A percentile compares a stretch with the other conserved stretches of the same genome.
These are phyloP conservation scores for Solenopsis fugax DNA, from an alignment of 1,140 invertebrate species.

Conservation along the genomic window DNA sequence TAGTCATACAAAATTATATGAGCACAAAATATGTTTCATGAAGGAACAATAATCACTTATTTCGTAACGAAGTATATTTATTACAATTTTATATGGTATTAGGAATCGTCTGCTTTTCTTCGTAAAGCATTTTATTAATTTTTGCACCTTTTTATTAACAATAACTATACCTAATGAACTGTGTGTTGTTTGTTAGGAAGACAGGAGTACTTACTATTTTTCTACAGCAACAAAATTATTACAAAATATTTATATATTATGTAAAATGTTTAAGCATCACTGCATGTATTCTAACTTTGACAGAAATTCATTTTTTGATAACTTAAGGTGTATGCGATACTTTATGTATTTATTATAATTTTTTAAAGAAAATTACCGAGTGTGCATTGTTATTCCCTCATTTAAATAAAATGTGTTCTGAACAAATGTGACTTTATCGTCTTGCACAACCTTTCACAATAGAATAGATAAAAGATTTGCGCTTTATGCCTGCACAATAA, in stretches of 20 bases:
- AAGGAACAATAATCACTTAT: constrained; percentile 22
- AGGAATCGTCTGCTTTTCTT: background rate
- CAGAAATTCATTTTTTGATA: constrained; percentile 3
- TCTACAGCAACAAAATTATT: constrained; percentile 55
- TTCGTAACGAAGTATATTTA: constrained; percentile 26
- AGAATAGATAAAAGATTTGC: constrained; percentile 47
- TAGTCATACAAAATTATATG: constrained; percentile 25
- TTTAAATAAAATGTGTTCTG: constrained; percentile 32
- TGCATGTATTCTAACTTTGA: background rate
- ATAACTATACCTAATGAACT: constrained; percentile 21
- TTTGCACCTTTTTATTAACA: constrained; percentile 38
- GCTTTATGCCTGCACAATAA: constrained; percentile 13
- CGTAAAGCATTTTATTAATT: constrained; percentile 38
- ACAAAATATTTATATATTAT: constrained; percentile 64
- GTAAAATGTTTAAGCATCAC: constrained; percentile 28
- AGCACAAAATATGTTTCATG: constrained; percentile 11
- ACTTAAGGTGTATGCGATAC: background rate
- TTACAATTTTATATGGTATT: constrained; percentile 8
- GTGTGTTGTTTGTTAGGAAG: constrained; percentile 64
- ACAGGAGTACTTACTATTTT: constrained; percentile 67
- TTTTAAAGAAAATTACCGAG: constrained; percentile 15
- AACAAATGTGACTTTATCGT: constrained; percentile 17
- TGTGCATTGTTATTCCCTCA: background rate
- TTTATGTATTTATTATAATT: background rate
- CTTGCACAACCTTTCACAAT: constrained; percentile 2